These are phyloP conservation scores for Myodes glareolus DNA, from an alignment of 2,113 vertebrate species.

Conservation along the genomic window DNA sequence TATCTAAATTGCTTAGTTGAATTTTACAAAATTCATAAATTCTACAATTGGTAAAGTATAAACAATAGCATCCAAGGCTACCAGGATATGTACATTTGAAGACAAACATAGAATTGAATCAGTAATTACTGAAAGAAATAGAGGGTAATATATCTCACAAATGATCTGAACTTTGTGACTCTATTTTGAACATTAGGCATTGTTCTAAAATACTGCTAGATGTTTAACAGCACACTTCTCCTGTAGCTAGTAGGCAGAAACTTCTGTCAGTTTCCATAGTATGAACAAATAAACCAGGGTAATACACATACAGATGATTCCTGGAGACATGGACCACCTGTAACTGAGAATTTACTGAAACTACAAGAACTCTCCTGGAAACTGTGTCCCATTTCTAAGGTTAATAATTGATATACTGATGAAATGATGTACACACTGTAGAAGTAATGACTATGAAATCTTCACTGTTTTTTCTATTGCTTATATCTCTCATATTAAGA, in stretches of 20 bases:
- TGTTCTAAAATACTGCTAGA: accelerated
- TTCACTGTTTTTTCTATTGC: background rate
- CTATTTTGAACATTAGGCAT: background rate
- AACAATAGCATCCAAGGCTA: background rate
- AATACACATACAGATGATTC: background rate
- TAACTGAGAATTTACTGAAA: background rate
- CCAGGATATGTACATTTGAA: background rate
- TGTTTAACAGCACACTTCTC: no score
- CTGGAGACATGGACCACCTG: background rate
- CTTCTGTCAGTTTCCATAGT: accelerated
- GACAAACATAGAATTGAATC: background rate
- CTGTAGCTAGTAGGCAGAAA: accelerated
- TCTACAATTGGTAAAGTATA: background rate
- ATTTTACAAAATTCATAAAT: background rate
- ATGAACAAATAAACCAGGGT: background rate
- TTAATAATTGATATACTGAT: background rate
- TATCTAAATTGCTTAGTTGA: background rate
- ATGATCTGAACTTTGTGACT: background rate
- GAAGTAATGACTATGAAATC: background rate
- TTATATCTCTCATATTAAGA: background rate
- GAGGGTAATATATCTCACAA: accelerated
- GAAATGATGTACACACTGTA: background rate
- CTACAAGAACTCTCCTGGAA: background rate
- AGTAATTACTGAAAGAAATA: background rate
- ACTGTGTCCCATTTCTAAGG: background rate